A percentile compares a stretch with the other conserved stretches of the same genome.
phyloP scores from a whole-genome alignment of 2,888 invertebrate species.

The Lordiphosa andalusiaca region DNA sequence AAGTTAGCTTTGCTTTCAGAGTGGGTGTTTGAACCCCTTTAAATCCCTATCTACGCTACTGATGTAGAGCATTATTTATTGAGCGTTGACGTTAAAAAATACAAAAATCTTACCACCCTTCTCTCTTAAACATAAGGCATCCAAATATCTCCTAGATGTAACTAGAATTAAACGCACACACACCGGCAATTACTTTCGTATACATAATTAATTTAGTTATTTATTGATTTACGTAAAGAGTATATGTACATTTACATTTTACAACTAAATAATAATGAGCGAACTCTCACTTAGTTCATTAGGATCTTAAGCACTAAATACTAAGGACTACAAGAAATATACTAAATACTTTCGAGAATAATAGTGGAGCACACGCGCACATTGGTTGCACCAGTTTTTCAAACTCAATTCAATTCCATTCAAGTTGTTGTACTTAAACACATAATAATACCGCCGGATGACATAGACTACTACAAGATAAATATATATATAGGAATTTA shows the following conservation, averaged over 20 bases:
- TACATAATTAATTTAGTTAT: slow-evolving; percentile 27
- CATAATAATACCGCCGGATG: slow-evolving; percentile 65
- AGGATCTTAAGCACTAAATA: slow-evolving; percentile 45
- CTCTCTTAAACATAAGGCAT: too few relatives aligned
- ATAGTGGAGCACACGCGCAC: slow-evolving; percentile 18
- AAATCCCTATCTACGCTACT: too few relatives aligned
- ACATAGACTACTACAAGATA: slow-evolving; percentile 42
- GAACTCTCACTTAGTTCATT: slow-evolving; percentile 40
- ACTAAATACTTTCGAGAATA: slow-evolving; percentile 52
- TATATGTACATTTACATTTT: slow-evolving; percentile 46
- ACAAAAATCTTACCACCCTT: too few relatives aligned
- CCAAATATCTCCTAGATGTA: background rate
- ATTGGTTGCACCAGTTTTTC: slow-evolving; percentile 29
- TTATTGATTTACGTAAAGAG: slow-evolving; percentile 39
- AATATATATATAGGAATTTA: slow-evolving; percentile 24
- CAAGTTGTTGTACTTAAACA: slow-evolving; percentile 52
- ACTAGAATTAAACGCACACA: background rate
- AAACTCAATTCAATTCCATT: slow-evolving; percentile 56
- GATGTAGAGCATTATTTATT: too few relatives aligned
- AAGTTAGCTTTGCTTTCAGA: too few relatives aligned
- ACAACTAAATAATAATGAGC: slow-evolving; percentile 56
- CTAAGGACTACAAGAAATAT: slow-evolving; percentile 52
- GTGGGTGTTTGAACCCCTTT: too few relatives aligned
- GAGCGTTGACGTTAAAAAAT: too few relatives aligned
- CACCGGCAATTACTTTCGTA: slow-evolving; percentile 12